These are phyloP conservation scores for Trichechus manatus DNA, from an alignment of 2,113 vertebrate species.

Conservation along the genomic window DNA sequence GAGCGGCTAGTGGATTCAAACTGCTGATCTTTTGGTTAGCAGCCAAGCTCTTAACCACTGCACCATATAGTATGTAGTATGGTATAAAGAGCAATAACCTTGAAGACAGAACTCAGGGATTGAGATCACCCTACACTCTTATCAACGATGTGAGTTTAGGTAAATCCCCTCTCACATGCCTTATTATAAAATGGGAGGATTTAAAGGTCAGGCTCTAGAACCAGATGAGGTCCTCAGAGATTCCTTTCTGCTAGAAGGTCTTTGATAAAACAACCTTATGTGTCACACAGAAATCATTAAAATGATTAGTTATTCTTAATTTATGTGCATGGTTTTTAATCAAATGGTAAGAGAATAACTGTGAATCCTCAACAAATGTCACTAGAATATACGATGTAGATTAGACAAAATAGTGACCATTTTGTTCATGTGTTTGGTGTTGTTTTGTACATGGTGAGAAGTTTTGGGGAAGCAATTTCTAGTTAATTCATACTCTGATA, in stretches of 20 bases:
- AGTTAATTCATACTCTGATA: neutral
- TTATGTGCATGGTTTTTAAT: neutral
- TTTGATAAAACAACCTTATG: neutral
- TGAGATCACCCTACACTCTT: neutral
- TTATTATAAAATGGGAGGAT: neutral
- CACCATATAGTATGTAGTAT: neutral
- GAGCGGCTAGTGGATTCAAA: too few species aligned
- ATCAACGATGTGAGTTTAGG: neutral
- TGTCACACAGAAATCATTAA: neutral
- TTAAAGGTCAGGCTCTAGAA: neutral
- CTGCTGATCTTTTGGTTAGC: too few species aligned
- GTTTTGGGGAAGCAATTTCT: neutral
- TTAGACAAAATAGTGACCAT: neutral
- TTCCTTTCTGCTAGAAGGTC: neutral
- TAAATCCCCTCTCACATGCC: neutral
- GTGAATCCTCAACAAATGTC: neutral
- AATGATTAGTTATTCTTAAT: neutral
- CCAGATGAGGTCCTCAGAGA: neutral
- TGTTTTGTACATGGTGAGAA: neutral
- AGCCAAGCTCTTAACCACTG: too few species aligned
- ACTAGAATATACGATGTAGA: neutral
- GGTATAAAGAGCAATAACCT: neutral
- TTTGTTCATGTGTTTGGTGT: neutral
- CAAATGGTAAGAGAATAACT: neutral
- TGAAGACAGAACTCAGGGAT: neutral